Percentiles rank a stretch among this genome's conserved stretches.
Evolutionary conservation across 1,140 invertebrate species (phyloP).

Genomic region (Drosophila biarmipes): DNA sequence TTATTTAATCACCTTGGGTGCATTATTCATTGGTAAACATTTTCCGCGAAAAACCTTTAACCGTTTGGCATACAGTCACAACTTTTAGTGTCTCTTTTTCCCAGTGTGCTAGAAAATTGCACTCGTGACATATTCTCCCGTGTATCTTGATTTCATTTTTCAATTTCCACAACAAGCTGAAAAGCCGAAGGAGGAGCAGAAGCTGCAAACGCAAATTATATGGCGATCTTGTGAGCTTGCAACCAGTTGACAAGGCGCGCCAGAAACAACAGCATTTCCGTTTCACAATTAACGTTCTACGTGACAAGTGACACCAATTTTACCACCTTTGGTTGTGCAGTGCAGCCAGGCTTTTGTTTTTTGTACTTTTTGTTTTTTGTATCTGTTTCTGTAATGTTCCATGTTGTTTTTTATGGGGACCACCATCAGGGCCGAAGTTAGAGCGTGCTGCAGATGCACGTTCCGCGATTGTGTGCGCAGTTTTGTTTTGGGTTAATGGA

Average conservation of each 20-base stretch:
- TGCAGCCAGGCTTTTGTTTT: slow-evolving; percentile 34
- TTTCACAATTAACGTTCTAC: slow-evolving; percentile 83
- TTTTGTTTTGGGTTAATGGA: slow-evolving; percentile 84
- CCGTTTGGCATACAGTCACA: no score
- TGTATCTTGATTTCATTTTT: slow-evolving; percentile 82
- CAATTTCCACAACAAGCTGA: slow-evolving; percentile 67
- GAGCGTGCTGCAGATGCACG: slow-evolving; percentile 81
- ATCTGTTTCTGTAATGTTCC: slow-evolving; percentile 51
- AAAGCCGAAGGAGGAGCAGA: slow-evolving; percentile 29
- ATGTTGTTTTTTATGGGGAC: slow-evolving; percentile 66
- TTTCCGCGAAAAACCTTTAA: no score
- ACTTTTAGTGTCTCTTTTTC: not conserved
- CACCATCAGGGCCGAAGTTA: slow-evolving; percentile 74
- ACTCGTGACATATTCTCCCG: slow-evolving; percentile 76
- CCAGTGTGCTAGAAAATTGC: slow-evolving; percentile 48
- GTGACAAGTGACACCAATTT: slow-evolving; percentile 84
- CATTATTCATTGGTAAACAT: no score
- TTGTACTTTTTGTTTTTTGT: slow-evolving; percentile 39
- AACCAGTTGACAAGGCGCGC: slow-evolving; percentile 75
- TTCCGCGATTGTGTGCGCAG: slow-evolving; percentile 81
- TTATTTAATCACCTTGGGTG: no score
- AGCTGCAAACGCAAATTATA: slow-evolving; percentile 73
- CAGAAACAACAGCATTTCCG: slow-evolving; percentile 64
- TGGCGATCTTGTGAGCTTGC: slow-evolving; percentile 52
- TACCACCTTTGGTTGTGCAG: slow-evolving; percentile 76